Conservation (phyloP, 2,797 vertebrate genomes). For the Pipistrellus pipistrellus region DNA sequence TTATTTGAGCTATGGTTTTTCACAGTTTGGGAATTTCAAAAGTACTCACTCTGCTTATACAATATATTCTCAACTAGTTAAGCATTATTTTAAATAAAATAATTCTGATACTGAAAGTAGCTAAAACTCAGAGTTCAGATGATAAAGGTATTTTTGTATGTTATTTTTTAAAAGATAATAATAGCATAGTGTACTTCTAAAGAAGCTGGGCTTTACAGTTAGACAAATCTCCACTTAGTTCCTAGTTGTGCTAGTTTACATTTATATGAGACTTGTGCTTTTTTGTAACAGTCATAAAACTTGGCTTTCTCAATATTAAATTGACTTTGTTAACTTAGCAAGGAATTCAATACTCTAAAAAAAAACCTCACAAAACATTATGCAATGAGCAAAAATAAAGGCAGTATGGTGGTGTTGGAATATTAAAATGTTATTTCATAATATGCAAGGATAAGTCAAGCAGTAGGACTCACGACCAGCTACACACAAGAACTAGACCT, state of each 20-base stretch:
- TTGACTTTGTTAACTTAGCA: neutral
- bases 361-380: neutral
- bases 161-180: neutral
- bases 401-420: neutral
- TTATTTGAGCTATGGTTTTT: neutral
- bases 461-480: neutral
- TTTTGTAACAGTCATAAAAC: neutral
- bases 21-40: neutral
- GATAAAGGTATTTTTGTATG: neutral
- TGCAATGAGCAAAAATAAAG: neutral
- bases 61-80: neutral
- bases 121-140: neutral
- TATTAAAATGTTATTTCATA: neutral
- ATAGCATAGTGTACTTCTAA: neutral
- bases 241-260: neutral
- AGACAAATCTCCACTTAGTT: neutral
- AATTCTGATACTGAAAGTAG: neutral
- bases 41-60: neutral
- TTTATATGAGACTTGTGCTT: neutral
- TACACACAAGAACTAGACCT: neutral
- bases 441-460: neutral
- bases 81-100: neutral
- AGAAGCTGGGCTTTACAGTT: neutral
- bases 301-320: conserved; percentile 14
- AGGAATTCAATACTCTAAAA: neutral